Evolutionary conservation across 2,888 invertebrate genomes (phyloP).

Genomic region (Amphipyra berbera): DNA sequence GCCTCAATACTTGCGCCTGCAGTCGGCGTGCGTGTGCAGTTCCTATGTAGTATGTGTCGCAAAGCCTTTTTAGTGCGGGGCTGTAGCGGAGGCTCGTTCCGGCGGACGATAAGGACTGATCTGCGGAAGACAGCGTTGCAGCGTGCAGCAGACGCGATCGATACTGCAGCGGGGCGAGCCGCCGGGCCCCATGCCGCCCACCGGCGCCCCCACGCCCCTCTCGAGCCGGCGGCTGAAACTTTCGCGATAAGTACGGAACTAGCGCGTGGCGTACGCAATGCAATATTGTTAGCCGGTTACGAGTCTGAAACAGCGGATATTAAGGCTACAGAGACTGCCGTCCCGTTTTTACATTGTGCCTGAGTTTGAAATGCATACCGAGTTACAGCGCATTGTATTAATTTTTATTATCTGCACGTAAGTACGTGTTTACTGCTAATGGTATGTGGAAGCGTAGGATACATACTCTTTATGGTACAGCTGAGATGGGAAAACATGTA

Average conservation of each 20-base stretch:
- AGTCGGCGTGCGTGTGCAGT: conserved; percentile 73
- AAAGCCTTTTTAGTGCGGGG: conserved; percentile 79
- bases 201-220: conserved; percentile 55
- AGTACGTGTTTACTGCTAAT: conserved; percentile 55
- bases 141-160: conserved; percentile 88
- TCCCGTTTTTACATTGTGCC: conserved; percentile 84
- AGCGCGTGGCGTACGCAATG: conserved; percentile 89
- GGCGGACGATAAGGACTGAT: conserved; percentile 87
- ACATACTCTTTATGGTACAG: conserved; percentile 29
- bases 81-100: conserved; percentile 77
- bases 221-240: conserved; percentile 84
- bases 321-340: conserved; percentile 84
- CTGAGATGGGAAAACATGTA: conserved; percentile 30
- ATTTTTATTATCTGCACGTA: conserved; percentile 73
- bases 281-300: conserved; percentile 89
- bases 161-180: conserved; percentile 81
- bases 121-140: conserved; percentile 89
- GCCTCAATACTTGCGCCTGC: conserved; percentile 67
- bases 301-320: conserved; percentile 89
- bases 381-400: conserved; percentile 81
- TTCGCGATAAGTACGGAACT: conserved; percentile 89
- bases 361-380: conserved; percentile 81
- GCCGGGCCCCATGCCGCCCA: conserved; percentile 49
- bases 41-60: conserved; percentile 69
- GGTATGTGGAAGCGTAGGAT: conserved; percentile 49